A percentile compares a stretch with the other conserved stretches of the same genome.
Evolutionary conservation across 2,888 invertebrate species (phyloP).

Genomic region (Diaperis boleti): DNA sequence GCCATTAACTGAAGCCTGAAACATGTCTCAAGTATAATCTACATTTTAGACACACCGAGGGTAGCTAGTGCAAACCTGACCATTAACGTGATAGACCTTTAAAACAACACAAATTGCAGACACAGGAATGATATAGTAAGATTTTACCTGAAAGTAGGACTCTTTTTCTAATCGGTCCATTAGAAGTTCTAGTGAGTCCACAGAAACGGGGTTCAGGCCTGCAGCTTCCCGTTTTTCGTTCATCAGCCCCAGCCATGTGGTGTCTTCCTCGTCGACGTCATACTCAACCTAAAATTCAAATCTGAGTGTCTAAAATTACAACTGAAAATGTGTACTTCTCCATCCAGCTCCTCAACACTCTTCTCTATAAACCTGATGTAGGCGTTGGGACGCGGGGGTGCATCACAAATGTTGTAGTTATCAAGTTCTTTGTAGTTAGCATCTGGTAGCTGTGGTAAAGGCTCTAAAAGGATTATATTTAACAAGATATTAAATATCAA

Average conservation of each 20-base stretch:
- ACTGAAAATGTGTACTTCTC: conserved; percentile 67
- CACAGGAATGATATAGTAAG: background rate
- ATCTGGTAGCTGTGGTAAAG: conserved; percentile 74
- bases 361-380: conserved; percentile 96
- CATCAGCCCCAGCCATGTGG: conserved; percentile 91
- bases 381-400: conserved; percentile 86
- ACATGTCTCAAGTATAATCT: conserved; percentile 14
- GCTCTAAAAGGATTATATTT: conserved; percentile 39
- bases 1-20: conserved; percentile 75
- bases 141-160: conserved; percentile 87
- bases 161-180: conserved; percentile 99
- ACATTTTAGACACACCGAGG: too few relatives aligned
- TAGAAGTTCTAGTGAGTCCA: conserved; percentile 92
- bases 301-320: background rate
- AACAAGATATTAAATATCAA: too few relatives aligned
- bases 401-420: conserved; percentile 85
- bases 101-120: conserved; percentile 30
- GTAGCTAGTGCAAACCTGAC: conserved; percentile 45
- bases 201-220: conserved; percentile 81
- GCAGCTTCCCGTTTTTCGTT: conserved; percentile 85
- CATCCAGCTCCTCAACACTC: conserved; percentile 93
- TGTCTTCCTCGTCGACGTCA: conserved; percentile 98
- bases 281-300: conserved; percentile 77
- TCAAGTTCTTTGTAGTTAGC: conserved; percentile 78
- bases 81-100: conserved; percentile 44